Conservation (phyloP, 2,113 vertebrate genomes). For the Rafetus swinhoei region DNA sequence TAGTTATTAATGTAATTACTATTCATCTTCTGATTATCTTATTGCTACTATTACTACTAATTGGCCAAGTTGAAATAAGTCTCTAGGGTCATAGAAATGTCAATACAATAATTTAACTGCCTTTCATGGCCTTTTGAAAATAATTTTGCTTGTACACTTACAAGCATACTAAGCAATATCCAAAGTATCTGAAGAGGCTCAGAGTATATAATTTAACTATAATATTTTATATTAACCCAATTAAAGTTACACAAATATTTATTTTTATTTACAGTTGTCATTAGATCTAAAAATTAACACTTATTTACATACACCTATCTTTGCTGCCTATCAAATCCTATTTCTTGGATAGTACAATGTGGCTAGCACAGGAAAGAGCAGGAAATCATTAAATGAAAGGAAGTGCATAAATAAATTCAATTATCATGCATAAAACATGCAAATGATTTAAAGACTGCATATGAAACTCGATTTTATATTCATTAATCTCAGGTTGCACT, state of each 20-base stretch:
- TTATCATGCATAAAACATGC: constrained; percentile 86
- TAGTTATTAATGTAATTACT: constrained; percentile 61
- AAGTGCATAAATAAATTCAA: constrained; percentile 84
- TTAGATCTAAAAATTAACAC: constrained; percentile 46
- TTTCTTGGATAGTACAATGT: constrained; percentile 64
- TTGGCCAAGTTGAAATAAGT: constrained; percentile 69
- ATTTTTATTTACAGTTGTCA: constrained; percentile 28
- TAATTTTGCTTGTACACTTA: constrained; percentile 58
- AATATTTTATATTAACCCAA: constrained; percentile 25
- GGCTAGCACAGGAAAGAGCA: constrained; percentile 74
- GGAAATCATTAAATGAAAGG: constrained; percentile 83
- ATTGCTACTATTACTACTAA: constrained; percentile 48
- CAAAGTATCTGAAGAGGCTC: constrained; percentile 42
- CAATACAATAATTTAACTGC: constrained; percentile 64
- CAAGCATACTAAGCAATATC: constrained; percentile 59
- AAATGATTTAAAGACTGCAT: constrained; percentile 83
- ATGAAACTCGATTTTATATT: constrained; percentile 82
- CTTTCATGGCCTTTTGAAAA: constrained; percentile 59
- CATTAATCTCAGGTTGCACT: constrained; percentile 82
- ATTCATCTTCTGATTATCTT: constrained; percentile 60
- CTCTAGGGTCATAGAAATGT: constrained; percentile 64
- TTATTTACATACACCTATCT: constrained; percentile 28
- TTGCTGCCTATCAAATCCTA: constrained; percentile 62
- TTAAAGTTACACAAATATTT: constrained; percentile 41
- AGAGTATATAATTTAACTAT: constrained; percentile 35